Conservation (phyloP, 2,888 invertebrate genomes). For the Tetanocera ferruginea region DNA sequence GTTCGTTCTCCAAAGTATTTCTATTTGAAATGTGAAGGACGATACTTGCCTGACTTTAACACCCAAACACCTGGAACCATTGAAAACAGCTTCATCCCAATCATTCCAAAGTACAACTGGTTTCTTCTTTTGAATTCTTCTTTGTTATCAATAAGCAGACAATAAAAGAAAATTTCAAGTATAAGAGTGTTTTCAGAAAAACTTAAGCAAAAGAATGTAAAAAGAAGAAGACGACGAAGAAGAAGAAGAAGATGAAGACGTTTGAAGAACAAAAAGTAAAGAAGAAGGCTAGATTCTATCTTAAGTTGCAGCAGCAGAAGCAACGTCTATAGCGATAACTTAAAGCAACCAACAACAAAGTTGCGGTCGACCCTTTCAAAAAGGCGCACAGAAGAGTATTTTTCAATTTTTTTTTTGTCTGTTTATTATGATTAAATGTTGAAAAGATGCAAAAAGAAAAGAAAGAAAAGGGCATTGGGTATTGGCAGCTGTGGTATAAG, state of each 20-base stretch:
- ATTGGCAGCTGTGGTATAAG: conserved; percentile 5
- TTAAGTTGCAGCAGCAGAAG: neutral
- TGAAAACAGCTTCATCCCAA: neutral
- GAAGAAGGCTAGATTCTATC: neutral
- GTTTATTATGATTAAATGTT: conserved; percentile 1
- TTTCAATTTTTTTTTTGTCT: neutral
- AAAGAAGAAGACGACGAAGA: neutral
- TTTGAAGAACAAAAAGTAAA: neutral
- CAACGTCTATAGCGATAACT: neutral
- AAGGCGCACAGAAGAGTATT: neutral
- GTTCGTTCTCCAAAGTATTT: conserved; percentile 8
- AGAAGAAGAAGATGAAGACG: neutral
- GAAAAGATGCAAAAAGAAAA: neutral
- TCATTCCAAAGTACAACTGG: neutral
- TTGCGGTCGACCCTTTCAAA: neutral
- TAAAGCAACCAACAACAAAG: neutral
- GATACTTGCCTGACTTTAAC: neutral
- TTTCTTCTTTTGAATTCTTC: neutral
- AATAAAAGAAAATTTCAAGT: conserved; percentile 19
- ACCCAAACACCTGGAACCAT: neutral
- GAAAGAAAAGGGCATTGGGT: neutral
- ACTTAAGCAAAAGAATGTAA: neutral
- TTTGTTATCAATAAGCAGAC: conserved; percentile 19
- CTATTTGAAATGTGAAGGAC: conserved; percentile 17
- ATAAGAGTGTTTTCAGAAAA: neutral